Base-by-base conservation (phyloP, 2,888 invertebrate genomes). In the Dexiosoma caninum region DNA sequence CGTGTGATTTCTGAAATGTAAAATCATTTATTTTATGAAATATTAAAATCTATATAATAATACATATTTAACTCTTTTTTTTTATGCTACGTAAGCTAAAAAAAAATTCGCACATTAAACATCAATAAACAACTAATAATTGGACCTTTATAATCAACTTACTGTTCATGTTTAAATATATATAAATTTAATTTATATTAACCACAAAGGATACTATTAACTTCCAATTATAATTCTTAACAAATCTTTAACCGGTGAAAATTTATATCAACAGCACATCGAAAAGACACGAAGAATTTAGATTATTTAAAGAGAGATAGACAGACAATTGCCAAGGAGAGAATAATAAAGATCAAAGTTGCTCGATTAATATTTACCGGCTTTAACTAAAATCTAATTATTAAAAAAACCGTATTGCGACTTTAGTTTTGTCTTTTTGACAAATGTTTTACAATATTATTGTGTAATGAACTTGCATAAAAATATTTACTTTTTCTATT, bases 1-100 rank as follows among this genome's bases (percentile, higher is more conserved):
- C 85, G 80, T 72, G 86, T 86, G 85, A 87, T 89, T 84, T 85
- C 88, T 80, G 44, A 16, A 72, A 51, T 1, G 51, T 6, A 74
- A 46, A 60, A 35, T 40, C 2, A 14, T 19, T 12, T 4, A 7
- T 27, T 57, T 37, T 57, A 21, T 30, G 55, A 16, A 53, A 23
- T 9, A 35, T 66, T 59, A 66, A 16, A 27, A 27, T 27, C 27
- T 27, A 27, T 5, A 5, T 53, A 19, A 57, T 46, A 2, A 55
- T 55, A 32, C 12, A 21, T 27, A 9, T 27, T 35, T 51, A 16
- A 35, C 55, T 71, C 30, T 35, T 8, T 46, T 62, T 32, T 71
- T 74, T 40, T 70, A 60, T 49, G 55, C 80, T 71, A 82, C 82
- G 82, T 82, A 78, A 81, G 82, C 78, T 81, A 81, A 69, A 81